Conservation (phyloP, 37 sponge, comb jelly and placozoan species). For the Haliclona indistincta region DNA sequence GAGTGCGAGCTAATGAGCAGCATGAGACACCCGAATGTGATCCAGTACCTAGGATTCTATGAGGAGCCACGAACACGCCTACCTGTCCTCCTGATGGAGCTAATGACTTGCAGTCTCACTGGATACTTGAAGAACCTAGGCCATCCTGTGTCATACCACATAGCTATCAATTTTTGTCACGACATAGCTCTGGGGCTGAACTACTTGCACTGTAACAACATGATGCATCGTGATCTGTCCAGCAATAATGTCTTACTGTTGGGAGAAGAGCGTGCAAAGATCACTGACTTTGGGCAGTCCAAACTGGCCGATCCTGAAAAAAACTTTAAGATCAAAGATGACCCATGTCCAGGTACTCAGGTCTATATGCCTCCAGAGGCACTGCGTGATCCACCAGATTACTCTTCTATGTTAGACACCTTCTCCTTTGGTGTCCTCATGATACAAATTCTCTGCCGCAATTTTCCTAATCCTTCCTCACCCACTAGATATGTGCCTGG, state of each 20-base stretch:
- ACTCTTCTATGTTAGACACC: not conserved
- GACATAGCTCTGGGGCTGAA: not conserved
- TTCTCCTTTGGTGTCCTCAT: slow-evolving; percentile 33
- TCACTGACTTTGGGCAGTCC: not conserved
- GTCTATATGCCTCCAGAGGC: slow-evolving; percentile 43
- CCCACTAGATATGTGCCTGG: not conserved
- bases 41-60: slow-evolving; percentile 24
- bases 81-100: not conserved
- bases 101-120: not conserved
- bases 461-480: slow-evolving; percentile 17
- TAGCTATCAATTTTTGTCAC: not conserved
- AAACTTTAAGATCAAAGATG: too few relatives aligned
- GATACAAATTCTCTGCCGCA: slow-evolving; percentile 20
- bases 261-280: not conserved
- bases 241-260: not conserved
- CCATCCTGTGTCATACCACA: not conserved
- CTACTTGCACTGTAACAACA: not conserved
- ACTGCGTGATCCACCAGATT: not conserved
- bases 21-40: slow-evolving; percentile 30
- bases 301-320: not conserved
- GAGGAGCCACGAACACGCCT: slow-evolving; percentile 6
- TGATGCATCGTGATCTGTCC: not conserved
- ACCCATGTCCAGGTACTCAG: slow-evolving; percentile 8
- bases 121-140: not conserved
- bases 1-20: slow-evolving; percentile 14